Evolutionary conservation across 2,113 vertebrate species (phyloP).

Genomic region (Marmota flaviventris): DNA sequence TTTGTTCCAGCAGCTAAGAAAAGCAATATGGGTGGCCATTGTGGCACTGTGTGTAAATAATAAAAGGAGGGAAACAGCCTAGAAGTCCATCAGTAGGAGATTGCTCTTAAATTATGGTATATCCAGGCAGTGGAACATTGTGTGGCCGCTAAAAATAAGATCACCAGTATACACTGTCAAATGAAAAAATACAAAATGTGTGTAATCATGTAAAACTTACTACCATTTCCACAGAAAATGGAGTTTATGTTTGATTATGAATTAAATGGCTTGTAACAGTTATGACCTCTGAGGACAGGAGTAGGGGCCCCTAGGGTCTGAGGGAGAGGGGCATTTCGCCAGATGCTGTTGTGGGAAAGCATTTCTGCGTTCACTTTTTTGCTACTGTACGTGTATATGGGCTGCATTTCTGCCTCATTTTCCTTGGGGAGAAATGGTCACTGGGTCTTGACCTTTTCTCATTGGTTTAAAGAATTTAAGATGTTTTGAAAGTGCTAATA

Average conservation of each 20-base stretch:
- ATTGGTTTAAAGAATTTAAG: background rate
- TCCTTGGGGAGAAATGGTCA: background rate
- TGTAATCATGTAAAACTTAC: background rate
- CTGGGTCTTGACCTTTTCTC: background rate
- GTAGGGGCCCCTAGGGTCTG: background rate
- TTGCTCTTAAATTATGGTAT: background rate
- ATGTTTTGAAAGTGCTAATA: background rate
- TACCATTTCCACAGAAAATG: background rate
- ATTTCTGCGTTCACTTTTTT: background rate
- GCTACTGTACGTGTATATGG: background rate
- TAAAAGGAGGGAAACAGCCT: background rate
- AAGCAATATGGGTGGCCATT: background rate
- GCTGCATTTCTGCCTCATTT: background rate
- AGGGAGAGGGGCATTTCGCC: background rate
- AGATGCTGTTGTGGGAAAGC: background rate
- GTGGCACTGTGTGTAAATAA: background rate
- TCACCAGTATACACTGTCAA: background rate
- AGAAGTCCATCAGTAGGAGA: background rate
- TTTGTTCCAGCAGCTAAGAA: background rate
- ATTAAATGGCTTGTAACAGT: background rate
- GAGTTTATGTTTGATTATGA: background rate
- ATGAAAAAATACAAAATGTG: background rate
- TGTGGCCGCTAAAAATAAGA: background rate
- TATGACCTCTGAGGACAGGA: background rate
- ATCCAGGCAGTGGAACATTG: background rate